A percentile compares a stretch with the other conserved stretches of the same genome.
phyloP scores from a whole-genome alignment of 64 coral and sea anemone species.

The Astreopora myriophthalma region DNA sequence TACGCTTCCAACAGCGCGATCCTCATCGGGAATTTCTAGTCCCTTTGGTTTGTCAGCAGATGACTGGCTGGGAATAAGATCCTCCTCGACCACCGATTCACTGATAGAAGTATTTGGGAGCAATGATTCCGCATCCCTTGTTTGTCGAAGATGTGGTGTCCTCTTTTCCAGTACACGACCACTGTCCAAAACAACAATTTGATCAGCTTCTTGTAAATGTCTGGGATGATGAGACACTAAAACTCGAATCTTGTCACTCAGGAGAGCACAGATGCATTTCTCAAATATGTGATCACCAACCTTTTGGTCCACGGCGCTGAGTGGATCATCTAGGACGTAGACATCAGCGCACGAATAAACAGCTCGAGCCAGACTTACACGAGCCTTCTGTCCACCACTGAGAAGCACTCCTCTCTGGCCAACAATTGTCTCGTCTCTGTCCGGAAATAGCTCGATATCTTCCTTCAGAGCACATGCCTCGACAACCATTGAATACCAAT shows the following conservation, averaged over 20 bases:
- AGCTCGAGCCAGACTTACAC: not conserved
- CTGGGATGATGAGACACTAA: not conserved
- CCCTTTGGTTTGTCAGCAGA: not conserved
- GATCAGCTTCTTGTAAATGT: conserved; percentile 7
- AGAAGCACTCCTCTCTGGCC: conserved; percentile 4
- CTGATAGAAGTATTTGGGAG: too few species aligned
- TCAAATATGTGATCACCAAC: conserved; percentile 30
- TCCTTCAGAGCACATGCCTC: not conserved
- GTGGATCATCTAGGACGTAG: conserved; percentile 11
- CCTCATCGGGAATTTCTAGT: not conserved
- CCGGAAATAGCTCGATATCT: not conserved
- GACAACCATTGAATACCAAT: not conserved
- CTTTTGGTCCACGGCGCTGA: not conserved
- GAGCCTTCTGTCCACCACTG: conserved; percentile 10
- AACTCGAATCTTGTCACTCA: not conserved
- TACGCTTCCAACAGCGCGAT: not conserved
- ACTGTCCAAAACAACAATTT: not conserved
- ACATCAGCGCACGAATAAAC: not conserved
- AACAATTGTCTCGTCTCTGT: not conserved
- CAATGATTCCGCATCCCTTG: too few species aligned
- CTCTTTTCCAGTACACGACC: not conserved
- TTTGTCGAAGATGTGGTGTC: too few species aligned
- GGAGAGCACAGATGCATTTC: not conserved
- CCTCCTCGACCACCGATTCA: too few species aligned
- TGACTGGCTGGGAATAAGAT: not conserved